phyloP scores from a whole-genome alignment of 2,113 vertebrate species.

The Sclerurus mexicanus region DNA sequence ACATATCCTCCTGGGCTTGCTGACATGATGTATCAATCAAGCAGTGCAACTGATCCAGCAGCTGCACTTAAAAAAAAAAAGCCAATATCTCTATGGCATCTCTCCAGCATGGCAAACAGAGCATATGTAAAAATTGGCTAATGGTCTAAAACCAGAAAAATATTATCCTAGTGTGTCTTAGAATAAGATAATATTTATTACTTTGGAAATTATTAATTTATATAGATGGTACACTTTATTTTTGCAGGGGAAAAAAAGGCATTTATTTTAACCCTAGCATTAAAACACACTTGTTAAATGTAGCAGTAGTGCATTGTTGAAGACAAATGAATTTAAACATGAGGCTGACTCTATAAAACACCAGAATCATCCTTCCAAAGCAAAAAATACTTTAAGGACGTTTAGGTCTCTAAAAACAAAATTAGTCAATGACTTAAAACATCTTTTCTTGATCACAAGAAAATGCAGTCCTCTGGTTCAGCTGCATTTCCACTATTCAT shows the following conservation, averaged over 20 bases:
- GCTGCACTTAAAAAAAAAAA: neutral
- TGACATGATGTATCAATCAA: neutral
- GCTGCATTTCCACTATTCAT: neutral
- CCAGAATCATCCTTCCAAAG: neutral
- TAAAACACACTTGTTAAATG: constrained; percentile 8
- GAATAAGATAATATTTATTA: constrained; percentile 41
- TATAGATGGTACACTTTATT: neutral
- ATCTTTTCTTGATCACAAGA: neutral
- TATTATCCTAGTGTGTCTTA: constrained; percentile 5
- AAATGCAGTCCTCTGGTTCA: neutral
- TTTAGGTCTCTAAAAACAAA: constrained; percentile 12
- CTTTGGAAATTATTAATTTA: constrained; percentile 45
- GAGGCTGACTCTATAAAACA: constrained; percentile 10
- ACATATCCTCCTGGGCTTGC: accelerated
- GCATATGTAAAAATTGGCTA: constrained; percentile 37
- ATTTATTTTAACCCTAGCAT: neutral
- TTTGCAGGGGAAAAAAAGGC: neutral
- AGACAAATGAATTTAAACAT: constrained; percentile 22
- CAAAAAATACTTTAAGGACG: neutral
- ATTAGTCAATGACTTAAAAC: neutral
- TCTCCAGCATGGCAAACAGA: neutral
- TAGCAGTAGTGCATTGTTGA: neutral
- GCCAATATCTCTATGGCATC: neutral
- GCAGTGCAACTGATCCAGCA: neutral
- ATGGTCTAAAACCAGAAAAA: constrained; percentile 32